A percentile compares a stretch with the other conserved stretches of the same genome.
Conservation (phyloP, 1,140 invertebrate genomes). For the Ylistrum balloti region DNA sequence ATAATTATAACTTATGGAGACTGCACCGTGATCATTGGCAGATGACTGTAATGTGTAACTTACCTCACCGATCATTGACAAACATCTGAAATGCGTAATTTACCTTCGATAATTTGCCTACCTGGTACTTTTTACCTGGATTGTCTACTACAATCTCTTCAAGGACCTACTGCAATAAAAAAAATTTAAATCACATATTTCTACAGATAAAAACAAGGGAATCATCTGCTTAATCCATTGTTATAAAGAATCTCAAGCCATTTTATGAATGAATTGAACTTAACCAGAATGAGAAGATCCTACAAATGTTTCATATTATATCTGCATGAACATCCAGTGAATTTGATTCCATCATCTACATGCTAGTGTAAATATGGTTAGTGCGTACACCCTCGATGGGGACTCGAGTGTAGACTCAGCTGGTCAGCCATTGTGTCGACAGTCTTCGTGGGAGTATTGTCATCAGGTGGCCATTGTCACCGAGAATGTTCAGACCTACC, state of each 20-base stretch:
- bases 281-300: background rate
- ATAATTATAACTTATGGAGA: background rate
- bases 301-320: background rate
- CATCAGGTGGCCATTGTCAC: background rate
- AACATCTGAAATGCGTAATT: too few relatives aligned
- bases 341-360: background rate
- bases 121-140: background rate
- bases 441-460: slow-evolving; percentile 23
- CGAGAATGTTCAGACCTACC: background rate
- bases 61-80: too few relatives aligned
- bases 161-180: background rate
- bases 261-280: slow-evolving; percentile 10
- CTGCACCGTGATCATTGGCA: background rate
- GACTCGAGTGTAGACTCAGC: background rate
- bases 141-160: background rate
- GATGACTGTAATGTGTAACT: too few relatives aligned
- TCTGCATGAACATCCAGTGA: background rate
- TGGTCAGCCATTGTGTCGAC: background rate
- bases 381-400: background rate
- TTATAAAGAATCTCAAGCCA: background rate
- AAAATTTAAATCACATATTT: background rate
- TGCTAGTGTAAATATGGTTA: background rate
- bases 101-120: too few relatives aligned
- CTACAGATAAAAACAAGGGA: background rate
- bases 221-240: background rate